phyloP scores from a whole-genome alignment of 1,140 invertebrate genomes.

The Stegodyphus dumicola region DNA sequence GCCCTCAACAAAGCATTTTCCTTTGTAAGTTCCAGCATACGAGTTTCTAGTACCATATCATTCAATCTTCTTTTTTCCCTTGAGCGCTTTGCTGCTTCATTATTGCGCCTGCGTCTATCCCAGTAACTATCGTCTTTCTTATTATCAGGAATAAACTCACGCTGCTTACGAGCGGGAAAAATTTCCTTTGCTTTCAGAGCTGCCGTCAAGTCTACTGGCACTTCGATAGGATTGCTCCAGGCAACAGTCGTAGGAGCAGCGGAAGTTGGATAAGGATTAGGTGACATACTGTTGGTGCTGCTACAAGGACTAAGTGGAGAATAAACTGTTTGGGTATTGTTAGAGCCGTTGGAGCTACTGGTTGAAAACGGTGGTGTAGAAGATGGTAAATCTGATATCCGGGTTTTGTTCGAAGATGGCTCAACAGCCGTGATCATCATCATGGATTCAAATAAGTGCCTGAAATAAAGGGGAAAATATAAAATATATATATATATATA shows the following conservation, averaged over 20 bases:
- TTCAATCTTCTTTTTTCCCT: conserved; percentile 95
- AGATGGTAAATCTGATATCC: background rate
- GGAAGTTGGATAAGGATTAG: conserved; percentile 30
- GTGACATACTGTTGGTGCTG: conserved; percentile 42
- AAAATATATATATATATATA: conserved; percentile 4
- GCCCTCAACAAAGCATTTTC: conserved; percentile 94
- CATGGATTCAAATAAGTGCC: background rate
- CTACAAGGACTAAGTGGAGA: conserved; percentile 6
- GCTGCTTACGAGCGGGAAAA: conserved; percentile 78
- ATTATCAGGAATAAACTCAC: conserved; percentile 95
- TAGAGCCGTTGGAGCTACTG: background rate
- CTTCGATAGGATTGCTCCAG: conserved; percentile 18
- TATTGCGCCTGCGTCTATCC: conserved; percentile 93
- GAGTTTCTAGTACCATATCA: conserved; percentile 94
- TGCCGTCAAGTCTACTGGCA: conserved; percentile 43
- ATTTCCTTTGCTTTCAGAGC: conserved; percentile 52
- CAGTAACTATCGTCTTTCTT: conserved; percentile 98
- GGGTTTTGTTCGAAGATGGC: conserved; percentile 6
- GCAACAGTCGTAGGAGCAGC: background rate
- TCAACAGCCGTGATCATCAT: conserved; percentile 54
- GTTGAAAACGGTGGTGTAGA: background rate
- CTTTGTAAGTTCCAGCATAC: conserved; percentile 92
- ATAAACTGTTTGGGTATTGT: background rate
- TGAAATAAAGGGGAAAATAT: background rate
- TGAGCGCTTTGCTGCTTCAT: conserved; percentile 94